A percentile compares a stretch with the other conserved stretches of the same genome.
Evolutionary conservation across 2,113 vertebrate species (phyloP).

Genomic region (Lophius piscatorius): DNA sequence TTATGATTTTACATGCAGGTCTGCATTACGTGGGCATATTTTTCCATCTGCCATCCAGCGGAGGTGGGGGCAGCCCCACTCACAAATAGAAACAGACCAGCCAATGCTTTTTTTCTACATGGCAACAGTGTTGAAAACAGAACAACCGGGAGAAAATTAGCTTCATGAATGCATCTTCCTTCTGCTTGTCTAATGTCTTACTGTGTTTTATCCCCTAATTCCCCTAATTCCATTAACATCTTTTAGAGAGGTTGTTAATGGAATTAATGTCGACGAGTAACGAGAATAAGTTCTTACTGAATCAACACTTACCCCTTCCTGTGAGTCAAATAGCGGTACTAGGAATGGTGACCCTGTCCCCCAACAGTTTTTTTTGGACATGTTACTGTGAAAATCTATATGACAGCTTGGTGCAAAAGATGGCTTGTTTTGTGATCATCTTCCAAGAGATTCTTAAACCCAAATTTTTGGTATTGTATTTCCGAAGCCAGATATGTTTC

Average conservation of each 20-base stretch:
- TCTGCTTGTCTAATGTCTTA: conserved; percentile 15
- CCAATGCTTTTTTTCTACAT: conserved; percentile 11
- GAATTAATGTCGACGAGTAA: conserved; percentile 5
- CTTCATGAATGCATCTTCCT: too few relatives aligned
- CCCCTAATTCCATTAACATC: too few relatives aligned
- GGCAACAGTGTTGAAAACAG: conserved; percentile 18
- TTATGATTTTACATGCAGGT: conserved; percentile 38
- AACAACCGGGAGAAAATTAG: conserved; percentile 32
- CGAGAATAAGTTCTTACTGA: conserved; percentile 35
- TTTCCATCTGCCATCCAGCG: conserved; percentile 42
- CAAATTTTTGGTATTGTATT: too few relatives aligned
- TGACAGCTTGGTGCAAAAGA: not conserved
- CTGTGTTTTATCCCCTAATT: conserved; percentile 4
- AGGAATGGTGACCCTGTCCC: conserved; percentile 17
- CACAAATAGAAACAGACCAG: conserved; percentile 54
- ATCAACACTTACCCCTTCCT: conserved; percentile 35
- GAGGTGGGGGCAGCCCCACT: conserved; percentile 18
- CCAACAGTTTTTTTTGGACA: conserved; percentile 15
- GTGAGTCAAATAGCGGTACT: conserved; percentile 39
- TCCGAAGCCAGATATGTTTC: too few relatives aligned
- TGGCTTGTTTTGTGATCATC: too few relatives aligned
- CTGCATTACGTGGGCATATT: conserved; percentile 44
- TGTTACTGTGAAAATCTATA: not conserved
- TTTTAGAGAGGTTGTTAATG: too few relatives aligned
- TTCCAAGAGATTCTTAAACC: too few relatives aligned